These are phyloP conservation scores for Protomyctophum bolini DNA, from an alignment of 2,113 vertebrate genomes.

Conservation along the genomic window DNA sequence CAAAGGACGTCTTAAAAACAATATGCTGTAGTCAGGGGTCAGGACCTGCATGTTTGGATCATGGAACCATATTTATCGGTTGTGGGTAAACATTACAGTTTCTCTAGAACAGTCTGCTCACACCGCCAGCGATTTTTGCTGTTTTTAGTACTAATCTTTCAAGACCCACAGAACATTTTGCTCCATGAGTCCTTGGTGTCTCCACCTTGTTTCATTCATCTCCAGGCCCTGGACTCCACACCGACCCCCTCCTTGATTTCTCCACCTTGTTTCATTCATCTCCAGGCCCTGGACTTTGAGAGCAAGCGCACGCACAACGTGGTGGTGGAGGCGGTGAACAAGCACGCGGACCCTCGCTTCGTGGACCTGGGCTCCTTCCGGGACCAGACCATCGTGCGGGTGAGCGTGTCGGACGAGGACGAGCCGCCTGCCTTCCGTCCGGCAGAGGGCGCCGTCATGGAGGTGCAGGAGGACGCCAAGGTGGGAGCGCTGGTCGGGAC, in stretches of 20 bases:
- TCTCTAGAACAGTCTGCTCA: too few relatives aligned
- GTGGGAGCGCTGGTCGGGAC: constrained; percentile 89
- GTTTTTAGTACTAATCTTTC: too few relatives aligned
- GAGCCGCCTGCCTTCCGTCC: constrained; percentile 92
- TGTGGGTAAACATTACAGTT: too few relatives aligned
- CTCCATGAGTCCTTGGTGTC: background rate
- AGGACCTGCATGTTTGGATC: too few relatives aligned
- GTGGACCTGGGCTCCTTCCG: constrained; percentile 91
- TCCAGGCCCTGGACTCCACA: constrained; percentile 86
- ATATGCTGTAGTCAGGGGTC: too few relatives aligned
- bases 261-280: too few relatives aligned
- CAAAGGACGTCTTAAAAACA: too few relatives aligned
- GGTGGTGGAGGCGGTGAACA: constrained; percentile 95
- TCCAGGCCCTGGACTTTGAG: too few relatives aligned
- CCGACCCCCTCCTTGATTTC: too few relatives aligned
- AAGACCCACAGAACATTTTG: too few relatives aligned
- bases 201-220: background rate
- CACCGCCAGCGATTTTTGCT: too few relatives aligned
- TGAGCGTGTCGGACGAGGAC: constrained; percentile 89
- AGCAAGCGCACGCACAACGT: constrained; percentile 90
- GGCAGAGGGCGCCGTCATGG: constrained; percentile 83
- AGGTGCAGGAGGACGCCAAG: constrained; percentile 92
- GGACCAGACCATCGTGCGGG: constrained; percentile 93
- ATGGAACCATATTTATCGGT: too few relatives aligned
- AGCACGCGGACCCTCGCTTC: constrained; percentile 93